These are phyloP conservation scores for Parambassis ranga DNA, from an alignment of 2,797 vertebrate genomes.

Conservation along the genomic window DNA sequence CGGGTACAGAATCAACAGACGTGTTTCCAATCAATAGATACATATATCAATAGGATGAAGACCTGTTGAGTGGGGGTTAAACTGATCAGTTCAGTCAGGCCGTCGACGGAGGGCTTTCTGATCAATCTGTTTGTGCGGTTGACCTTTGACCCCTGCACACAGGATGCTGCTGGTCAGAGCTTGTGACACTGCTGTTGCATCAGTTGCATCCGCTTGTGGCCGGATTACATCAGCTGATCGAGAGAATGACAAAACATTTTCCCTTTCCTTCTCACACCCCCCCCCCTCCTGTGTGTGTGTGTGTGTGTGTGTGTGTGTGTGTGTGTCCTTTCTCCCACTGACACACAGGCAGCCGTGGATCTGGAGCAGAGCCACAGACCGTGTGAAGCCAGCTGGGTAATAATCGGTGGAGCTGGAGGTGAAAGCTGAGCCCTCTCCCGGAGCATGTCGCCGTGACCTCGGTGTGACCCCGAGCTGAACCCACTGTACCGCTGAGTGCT, in stretches of 20 bases:
- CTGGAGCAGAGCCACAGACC: too few species aligned
- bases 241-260: constrained; percentile 20
- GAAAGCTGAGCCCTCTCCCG: too few species aligned
- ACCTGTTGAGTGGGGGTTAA: too few species aligned
- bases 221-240: constrained; percentile 32
- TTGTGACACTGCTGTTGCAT: constrained; percentile 35
- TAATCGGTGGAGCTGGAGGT: too few species aligned
- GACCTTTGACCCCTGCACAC: constrained; percentile 8
- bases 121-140: not conserved
- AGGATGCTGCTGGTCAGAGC: constrained; percentile 5
- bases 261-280: not conserved
- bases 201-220: constrained; percentile 20
- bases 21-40: too few species aligned
- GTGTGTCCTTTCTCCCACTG: too few species aligned
- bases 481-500: not conserved
- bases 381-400: too few species aligned
- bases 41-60: too few species aligned
- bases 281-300: not conserved
- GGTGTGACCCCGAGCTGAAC: not conserved
- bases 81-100: too few species aligned
- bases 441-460: not conserved
- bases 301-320: constrained; percentile 9
- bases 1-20: too few species aligned
- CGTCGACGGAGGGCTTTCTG: too few species aligned
- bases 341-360: too few species aligned